Evolutionary conservation across 2,888 invertebrate species (phyloP).

Genomic region (Monochamus alternatus): DNA sequence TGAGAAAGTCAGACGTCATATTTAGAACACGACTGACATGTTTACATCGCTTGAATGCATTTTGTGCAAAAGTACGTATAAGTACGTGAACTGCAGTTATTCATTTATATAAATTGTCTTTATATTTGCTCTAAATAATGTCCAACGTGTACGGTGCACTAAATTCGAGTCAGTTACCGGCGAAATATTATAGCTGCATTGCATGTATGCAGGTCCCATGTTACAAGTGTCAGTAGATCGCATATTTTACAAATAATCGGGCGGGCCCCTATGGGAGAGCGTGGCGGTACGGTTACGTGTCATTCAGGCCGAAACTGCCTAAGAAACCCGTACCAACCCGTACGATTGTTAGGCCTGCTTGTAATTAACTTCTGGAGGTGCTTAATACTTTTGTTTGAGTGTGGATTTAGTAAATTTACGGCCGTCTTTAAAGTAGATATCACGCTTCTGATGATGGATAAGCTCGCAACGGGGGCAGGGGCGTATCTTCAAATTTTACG

Average conservation of each 20-base stretch:
- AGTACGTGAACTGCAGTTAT: too few relatives aligned
- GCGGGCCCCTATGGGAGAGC: conserved; percentile 42
- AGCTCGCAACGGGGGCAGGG: conserved; percentile 32
- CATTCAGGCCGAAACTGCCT: conserved; percentile 61
- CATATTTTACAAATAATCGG: conserved; percentile 65
- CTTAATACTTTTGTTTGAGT: conserved; percentile 60
- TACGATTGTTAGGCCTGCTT: conserved; percentile 60
- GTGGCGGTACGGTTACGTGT: conserved; percentile 56
- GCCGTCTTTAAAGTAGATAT: conserved; percentile 55
- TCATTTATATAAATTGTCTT: too few relatives aligned
- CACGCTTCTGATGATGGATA: conserved; percentile 47
- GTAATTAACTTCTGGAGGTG: conserved; percentile 61
- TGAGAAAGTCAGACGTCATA: too few relatives aligned
- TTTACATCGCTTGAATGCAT: too few relatives aligned
- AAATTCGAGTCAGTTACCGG: conserved; percentile 24
- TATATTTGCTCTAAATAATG: background rate
- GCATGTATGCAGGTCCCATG: conserved; percentile 63
- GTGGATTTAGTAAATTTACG: conserved; percentile 54
- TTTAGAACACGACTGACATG: too few relatives aligned
- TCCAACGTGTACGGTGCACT: conserved; percentile 12
- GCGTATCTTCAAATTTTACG: conserved; percentile 6
- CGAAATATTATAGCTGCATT: conserved; percentile 61
- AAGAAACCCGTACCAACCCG: conserved; percentile 64
- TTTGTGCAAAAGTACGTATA: too few relatives aligned
- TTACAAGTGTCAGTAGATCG: conserved; percentile 65